phyloP scores from a whole-genome alignment of 2,888 invertebrate genomes.

The Drosophila niveifrons region DNA sequence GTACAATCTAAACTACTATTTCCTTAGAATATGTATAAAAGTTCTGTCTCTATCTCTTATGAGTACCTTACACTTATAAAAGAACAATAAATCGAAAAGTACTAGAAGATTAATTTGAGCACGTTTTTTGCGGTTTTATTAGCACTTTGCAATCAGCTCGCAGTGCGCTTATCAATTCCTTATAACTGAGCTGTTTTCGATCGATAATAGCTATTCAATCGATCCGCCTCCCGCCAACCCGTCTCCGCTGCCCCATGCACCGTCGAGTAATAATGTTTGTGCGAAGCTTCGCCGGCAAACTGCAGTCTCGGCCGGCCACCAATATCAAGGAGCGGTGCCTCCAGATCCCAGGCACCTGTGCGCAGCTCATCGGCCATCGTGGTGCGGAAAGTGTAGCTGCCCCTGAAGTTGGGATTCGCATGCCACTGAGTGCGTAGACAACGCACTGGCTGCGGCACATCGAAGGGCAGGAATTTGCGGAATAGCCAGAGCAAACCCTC shows the following conservation, averaged over 20 bases:
- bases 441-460: constrained; percentile 64
- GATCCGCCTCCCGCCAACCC: constrained; percentile 90
- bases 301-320: constrained; percentile 86
- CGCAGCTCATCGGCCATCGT: constrained; percentile 87
- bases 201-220: constrained; percentile 85
- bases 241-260: constrained; percentile 91
- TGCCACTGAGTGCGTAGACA: constrained; percentile 88
- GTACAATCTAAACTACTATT: background rate
- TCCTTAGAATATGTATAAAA: background rate
- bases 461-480: constrained; percentile 75
- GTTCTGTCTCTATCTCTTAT: background rate
- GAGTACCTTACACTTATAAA: background rate
- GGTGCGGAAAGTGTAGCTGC: constrained; percentile 89
- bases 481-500: constrained; percentile 77
- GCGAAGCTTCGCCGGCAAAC: constrained; percentile 90
- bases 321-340: constrained; percentile 86
- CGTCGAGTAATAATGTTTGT: constrained; percentile 88
- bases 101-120: background rate
- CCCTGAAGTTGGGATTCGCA: constrained; percentile 87
- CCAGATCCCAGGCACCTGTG: constrained; percentile 87
- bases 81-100: background rate
- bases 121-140: constrained; percentile 20
- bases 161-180: constrained; percentile 31
- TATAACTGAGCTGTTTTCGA: constrained; percentile 66
- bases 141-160: constrained; percentile 5